A percentile compares a stretch with the other conserved stretches of the same genome.
Conservation (phyloP, 2,888 invertebrate species). For the Agelastica alni region DNA sequence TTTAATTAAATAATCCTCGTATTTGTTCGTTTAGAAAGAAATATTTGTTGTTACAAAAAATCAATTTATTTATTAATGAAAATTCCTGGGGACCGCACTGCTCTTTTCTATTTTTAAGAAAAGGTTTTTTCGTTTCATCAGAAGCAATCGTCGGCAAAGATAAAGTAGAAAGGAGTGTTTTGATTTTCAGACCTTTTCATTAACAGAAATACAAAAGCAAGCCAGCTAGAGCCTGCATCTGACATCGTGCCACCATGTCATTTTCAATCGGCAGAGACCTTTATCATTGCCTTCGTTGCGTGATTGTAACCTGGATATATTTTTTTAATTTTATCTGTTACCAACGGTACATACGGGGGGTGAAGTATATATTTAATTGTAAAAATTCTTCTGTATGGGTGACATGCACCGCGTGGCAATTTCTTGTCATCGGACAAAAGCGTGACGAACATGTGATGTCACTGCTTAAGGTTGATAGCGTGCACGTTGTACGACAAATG, state of each 20-base stretch:
- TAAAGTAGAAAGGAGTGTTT: neutral
- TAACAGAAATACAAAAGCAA: neutral
- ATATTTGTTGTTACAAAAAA: too few relatives aligned
- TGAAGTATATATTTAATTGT: too few relatives aligned
- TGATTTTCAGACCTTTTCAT: neutral
- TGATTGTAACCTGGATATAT: neutral
- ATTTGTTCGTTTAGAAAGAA: too few relatives aligned
- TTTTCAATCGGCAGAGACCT: neutral
- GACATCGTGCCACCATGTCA: neutral
- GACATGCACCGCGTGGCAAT: too few relatives aligned
- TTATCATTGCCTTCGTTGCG: neutral
- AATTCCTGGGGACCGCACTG: neutral
- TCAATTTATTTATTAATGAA: too few relatives aligned
- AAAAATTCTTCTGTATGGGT: too few relatives aligned
- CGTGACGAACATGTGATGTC: too few relatives aligned
- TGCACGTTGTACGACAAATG: too few relatives aligned
- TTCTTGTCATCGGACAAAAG: too few relatives aligned
- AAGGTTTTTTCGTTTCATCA: neutral
- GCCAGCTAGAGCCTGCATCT: neutral
- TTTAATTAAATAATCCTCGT: too few relatives aligned
- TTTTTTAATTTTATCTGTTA: neutral
- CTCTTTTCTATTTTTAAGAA: neutral
- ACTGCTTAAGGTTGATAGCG: too few relatives aligned
- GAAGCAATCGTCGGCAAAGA: neutral
- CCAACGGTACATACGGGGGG: too few relatives aligned